Conservation (phyloP, 1,140 invertebrate genomes). For the Andricus grossulariae region DNA sequence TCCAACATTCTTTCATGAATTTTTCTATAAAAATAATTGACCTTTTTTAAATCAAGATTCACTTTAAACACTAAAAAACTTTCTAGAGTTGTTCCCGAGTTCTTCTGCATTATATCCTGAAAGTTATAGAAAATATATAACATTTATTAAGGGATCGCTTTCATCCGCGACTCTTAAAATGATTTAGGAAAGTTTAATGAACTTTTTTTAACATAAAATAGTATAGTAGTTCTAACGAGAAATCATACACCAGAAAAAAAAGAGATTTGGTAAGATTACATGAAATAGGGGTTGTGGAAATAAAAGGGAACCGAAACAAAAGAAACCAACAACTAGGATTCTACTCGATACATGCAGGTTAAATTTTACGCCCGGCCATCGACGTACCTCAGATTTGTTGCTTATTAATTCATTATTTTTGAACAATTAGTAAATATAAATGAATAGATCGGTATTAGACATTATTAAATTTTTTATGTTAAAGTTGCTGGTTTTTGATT, state of each 20-base stretch:
- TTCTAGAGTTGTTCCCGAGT: too few species aligned
- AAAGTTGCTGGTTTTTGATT: not conserved
- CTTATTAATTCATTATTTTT: not conserved
- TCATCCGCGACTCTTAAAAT: too few species aligned
- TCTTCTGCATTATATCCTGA: too few species aligned
- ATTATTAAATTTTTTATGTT: not conserved
- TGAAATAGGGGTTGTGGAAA: slow-evolving; percentile 23
- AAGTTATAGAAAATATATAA: too few species aligned
- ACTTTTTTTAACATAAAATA: too few species aligned
- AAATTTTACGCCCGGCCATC: slow-evolving; percentile 67
- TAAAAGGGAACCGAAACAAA: slow-evolving; percentile 32
- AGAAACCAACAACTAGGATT: slow-evolving; percentile 63
- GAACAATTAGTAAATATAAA: not conserved
- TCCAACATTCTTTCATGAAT: too few species aligned
- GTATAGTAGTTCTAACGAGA: not conserved
- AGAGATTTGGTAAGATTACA: slow-evolving; percentile 34
- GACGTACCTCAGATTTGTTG: not conserved
- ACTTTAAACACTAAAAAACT: too few species aligned
- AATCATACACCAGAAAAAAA: slow-evolving; percentile 28
- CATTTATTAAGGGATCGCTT: too few species aligned
- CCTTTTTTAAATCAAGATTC: too few species aligned
- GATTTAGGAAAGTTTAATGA: too few species aligned
- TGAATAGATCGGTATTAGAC: not conserved
- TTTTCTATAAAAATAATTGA: too few species aligned
- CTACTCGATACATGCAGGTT: slow-evolving; percentile 71